Base-by-base conservation (phyloP, 2,797 vertebrate species). In the Psittacula derbiana region DNA sequence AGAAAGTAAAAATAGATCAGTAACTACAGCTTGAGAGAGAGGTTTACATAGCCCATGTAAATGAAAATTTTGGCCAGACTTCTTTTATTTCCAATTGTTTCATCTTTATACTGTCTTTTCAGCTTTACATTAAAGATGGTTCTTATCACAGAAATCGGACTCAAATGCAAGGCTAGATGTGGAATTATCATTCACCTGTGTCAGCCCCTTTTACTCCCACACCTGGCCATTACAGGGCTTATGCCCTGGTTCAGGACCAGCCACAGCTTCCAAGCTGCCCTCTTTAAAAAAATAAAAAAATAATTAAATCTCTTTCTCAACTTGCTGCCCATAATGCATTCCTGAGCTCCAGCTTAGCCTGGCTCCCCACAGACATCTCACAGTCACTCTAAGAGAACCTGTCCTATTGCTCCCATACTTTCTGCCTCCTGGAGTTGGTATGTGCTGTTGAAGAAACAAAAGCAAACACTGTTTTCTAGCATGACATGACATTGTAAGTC, bases 1-100 rank as follows among this genome's bases (percentile, higher is more conserved):
- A 93, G 71, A 62, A 92, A 80, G 18, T 69, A 94, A 91, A 93
- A 92, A 93, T 16, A 93, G 60, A 82, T 76, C 52, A 89, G 61
- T 91, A 87, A 60, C 49, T 80, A 74, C 16, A 83, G 86, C 41
- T 74, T 17, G 11, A 91, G 75, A 86, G 44, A 78, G 43, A 84
- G 57, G 71, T 88, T 91, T 91, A 80, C n/a, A 19, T 17, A 80
- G 55, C 16, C 33, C 40, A 52, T 47, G 40, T 65, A 89, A 86
- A 93, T 47, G 44, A 92, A 90, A 86, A 92, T 41, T 30, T 85
- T 92, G 79, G 53, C 69, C 61, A 88, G 46, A 61, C 74, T 88
- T 94, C 90, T 93, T 94, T 75, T 86, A 88, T 72, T 94, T 92
- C 53, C 76, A 66, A 14, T 55, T 62, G 36, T 80, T 96, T 96